These are phyloP conservation scores for Hoplias malabaricus DNA, from an alignment of 2,113 vertebrate species.

Conservation along the genomic window DNA sequence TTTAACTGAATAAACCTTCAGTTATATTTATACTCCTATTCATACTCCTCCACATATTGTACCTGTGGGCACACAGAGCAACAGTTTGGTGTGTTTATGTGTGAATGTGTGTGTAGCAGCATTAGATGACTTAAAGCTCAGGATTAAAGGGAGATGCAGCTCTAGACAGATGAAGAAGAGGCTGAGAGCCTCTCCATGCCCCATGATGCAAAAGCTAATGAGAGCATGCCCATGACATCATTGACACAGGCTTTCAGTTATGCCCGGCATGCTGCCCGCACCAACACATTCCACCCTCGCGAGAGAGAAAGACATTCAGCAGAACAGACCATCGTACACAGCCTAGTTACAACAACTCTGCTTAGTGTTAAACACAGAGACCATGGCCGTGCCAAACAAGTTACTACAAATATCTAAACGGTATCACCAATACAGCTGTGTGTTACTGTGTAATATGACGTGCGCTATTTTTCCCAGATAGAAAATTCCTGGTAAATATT, in stretches of 20 bases:
- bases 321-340: neutral
- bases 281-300: slow-evolving; percentile 22
- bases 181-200: slow-evolving; percentile 33
- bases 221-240: slow-evolving; percentile 37
- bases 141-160: slow-evolving; percentile 48
- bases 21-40: too few species aligned
- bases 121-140: slow-evolving; percentile 38
- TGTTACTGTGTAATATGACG: too few species aligned
- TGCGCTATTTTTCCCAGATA: too few species aligned
- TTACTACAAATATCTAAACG: too few species aligned
- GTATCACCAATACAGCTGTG: too few species aligned
- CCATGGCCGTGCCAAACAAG: neutral
- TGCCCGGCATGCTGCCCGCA: slow-evolving; percentile 12
- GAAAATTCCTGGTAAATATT: too few species aligned
- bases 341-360: neutral
- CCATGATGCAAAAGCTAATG: slow-evolving; percentile 40
- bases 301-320: slow-evolving; percentile 1
- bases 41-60: neutral
- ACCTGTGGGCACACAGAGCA: neutral
- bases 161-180: slow-evolving; percentile 40
- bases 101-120: slow-evolving; percentile 3
- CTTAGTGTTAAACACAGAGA: neutral
- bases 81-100: neutral
- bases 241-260: slow-evolving; percentile 25
- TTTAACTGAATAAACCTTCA: too few species aligned